Base-by-base conservation (phyloP, 2,113 vertebrate species). In the Peromyscus californicus region DNA sequence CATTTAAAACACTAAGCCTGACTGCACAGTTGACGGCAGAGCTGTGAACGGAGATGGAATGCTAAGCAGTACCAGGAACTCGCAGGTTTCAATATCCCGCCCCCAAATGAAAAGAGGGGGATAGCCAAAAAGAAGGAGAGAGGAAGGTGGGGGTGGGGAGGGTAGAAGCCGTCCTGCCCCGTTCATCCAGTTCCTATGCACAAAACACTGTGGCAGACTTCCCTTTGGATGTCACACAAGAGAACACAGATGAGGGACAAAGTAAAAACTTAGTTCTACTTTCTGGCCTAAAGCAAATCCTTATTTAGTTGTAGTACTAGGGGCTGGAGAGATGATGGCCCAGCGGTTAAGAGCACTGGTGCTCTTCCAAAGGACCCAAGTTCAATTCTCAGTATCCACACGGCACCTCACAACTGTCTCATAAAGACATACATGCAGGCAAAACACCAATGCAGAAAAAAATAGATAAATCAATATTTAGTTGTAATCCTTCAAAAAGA, bases 61-160 rank as follows among this genome's bases (percentile, higher is more conserved):
- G 69, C 22, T 8, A 59, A 33, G 57, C 0, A 11, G 7, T 36
- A 6, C 39, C 70, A 31, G 83, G 75, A 51, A 29, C 63, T 36
- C 3, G 2, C n/a, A 75, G 17, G 16, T 11, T n/a, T 45, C 54
- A 36, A 29, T 39, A 13, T 7, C 22, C 11, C 22, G 21, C 67
- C 13, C 26, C 67, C 21, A 69, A 39, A 54, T 48, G 11, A 59
- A 19, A n/a, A 54, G 57, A 89, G 39, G 51, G 86, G 13, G 22
- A 5, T 8, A 31, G 36, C 21, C 45, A 57, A 36, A 11, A 3
- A 45, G n/a, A 67, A 8, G 9, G 15, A 45, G 31, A 17, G 42
- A 54, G 57, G 31, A 29, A 16, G 54, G 16, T 4, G 3, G 22
- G n/a, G 51, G 19, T 0, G 5, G 5, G 11, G 3, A 45, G 31